Evolutionary conservation across 1,140 invertebrate genomes (phyloP).

Genomic region (Pentalonia nigronervosa): DNA sequence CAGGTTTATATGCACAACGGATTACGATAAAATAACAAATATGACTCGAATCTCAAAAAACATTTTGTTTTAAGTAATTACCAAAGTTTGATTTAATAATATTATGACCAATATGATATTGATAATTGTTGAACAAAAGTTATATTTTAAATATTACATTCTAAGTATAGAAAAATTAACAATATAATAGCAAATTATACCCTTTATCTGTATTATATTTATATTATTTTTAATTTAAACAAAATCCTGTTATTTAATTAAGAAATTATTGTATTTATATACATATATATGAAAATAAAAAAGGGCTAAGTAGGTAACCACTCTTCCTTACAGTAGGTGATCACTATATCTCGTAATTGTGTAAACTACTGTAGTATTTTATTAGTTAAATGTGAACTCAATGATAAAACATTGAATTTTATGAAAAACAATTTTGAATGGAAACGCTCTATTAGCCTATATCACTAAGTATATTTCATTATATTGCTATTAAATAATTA

Average conservation of each 20-base stretch:
- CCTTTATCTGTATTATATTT: neutral
- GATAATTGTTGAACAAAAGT: neutral
- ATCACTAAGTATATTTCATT: too few species aligned
- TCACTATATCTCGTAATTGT: too few species aligned
- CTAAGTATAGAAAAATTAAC: neutral
- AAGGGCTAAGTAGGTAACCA: too few species aligned
- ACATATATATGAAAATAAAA: too few species aligned
- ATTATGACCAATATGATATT: neutral
- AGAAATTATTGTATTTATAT: neutral
- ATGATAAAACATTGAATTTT: too few species aligned
- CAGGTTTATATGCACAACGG: neutral
- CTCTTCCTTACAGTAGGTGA: too few species aligned
- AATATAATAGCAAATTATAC: neutral
- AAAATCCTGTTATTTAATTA: neutral
- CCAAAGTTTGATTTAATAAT: too few species aligned
- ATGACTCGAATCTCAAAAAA: neutral
- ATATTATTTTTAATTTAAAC: neutral
- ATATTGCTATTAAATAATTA: neutral
- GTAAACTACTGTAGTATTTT: too few species aligned
- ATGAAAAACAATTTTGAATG: too few species aligned
- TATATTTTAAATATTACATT: neutral
- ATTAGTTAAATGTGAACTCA: too few species aligned
- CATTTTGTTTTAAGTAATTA: too few species aligned
- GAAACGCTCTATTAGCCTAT: neutral
- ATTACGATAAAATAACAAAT: neutral